Base-by-base conservation (phyloP, 2,797 vertebrate species). In the Mycteria americana region DNA sequence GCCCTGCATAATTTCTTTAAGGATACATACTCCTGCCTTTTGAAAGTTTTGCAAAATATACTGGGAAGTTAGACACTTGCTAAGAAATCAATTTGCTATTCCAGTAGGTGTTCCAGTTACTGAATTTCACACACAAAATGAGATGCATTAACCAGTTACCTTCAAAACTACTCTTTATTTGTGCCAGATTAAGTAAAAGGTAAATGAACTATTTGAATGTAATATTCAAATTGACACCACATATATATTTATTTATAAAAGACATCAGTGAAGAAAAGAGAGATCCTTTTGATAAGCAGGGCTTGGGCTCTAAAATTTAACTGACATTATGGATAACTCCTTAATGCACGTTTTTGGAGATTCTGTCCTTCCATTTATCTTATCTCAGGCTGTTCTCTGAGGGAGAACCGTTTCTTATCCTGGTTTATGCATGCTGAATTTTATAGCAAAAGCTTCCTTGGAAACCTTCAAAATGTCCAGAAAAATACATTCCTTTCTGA, bases 31-130 rank as follows among this genome's bases (percentile, higher is more conserved):
- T 41, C 8, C 13, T 62, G 33, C 8, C 9, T 11, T 57, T 46
- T 43, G 48, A 70, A 83, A 48, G 18, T 11, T 72, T 60, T 75
- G 17, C 51, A 6, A 81, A 51, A 45, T 60, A 24, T 4, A 28
- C 7, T 1, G 0, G 4, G 6, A 41, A 75, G 19, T 41, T n/a
- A 51, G 22, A 27, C 4, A 60, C 2, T 73, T 69, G 41, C 4
- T 50, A 51, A 77, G 37, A 79, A 68, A 89, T 60, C 13, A 31
- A 1, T 67, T 65, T 45, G 16, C 7, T 78, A 6, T 60, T 83
- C 10, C 28, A 43, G 19, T 30, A 33, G 67, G 10, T 39, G 15
- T 81, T 92, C n/a, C 21, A 57, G 48, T 75, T 75, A 45, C 5
- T 78, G 57, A 46, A 73, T 85, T 92, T 77, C 35, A 81, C 6